These are phyloP conservation scores for Nibea albiflora DNA, from an alignment of 2,113 vertebrate genomes.

Conservation along the genomic window DNA sequence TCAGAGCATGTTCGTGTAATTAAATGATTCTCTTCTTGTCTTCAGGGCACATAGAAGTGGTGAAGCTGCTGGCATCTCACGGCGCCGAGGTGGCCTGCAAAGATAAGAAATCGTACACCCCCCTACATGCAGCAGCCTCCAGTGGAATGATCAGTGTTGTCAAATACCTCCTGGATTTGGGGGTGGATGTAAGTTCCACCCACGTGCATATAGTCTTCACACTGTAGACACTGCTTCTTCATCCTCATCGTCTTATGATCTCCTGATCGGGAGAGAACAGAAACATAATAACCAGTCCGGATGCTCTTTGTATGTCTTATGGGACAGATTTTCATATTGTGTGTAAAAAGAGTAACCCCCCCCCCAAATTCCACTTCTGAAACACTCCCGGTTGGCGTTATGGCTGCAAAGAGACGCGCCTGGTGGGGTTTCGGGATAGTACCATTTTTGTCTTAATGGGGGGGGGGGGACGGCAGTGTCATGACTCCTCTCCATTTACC, in stretches of 20 bases:
- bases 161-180: conserved; percentile 96
- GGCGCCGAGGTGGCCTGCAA: conserved; percentile 97
- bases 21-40: neutral
- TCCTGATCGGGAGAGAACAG: neutral
- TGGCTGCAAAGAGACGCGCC: too few relatives aligned
- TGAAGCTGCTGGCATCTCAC: conserved; percentile 93
- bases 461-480: neutral
- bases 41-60: conserved; percentile 96
- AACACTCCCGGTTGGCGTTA: too few relatives aligned
- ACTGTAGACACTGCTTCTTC: neutral
- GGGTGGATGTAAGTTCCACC: conserved; percentile 92
- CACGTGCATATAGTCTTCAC: conserved; percentile 2
- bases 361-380: too few relatives aligned
- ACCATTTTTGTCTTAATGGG: neutral
- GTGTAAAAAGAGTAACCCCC: neutral
- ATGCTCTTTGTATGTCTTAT: neutral
- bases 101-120: conserved; percentile 97
- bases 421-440: neutral
- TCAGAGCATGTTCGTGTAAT: neutral
- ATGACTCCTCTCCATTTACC: neutral
- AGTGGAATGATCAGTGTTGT: conserved; percentile 98
- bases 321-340: neutral
- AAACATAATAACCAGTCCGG: neutral
- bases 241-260: neutral
- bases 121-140: conserved; percentile 95